Evolutionary conservation across 2,113 vertebrate species (phyloP), one percentile per base, ranked within the genome.

Genomic region (Sander vitreus): DNA sequence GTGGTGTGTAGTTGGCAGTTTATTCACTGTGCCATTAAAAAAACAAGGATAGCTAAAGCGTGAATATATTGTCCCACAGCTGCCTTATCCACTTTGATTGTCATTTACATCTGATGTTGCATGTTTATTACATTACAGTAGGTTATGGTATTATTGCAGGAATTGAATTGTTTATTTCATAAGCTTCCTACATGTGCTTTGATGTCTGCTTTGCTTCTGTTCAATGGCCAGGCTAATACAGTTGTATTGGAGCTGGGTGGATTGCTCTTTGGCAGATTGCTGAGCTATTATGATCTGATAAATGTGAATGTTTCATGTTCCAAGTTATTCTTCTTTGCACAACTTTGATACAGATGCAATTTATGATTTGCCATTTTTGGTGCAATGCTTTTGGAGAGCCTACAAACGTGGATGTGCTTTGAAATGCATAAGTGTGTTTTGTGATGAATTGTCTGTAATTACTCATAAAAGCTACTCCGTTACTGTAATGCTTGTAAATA

Each of bases 1-100:
- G 27, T 16, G 3, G 16, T 36, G 23, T 68, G 43, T 65, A 87
- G 86, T 80, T 88, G 83, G 85, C 73, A 76, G 69, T 84, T 85
- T 85, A 85, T 76, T 65, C 80, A 80, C 60, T 51, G 59, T 71
- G 63, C 53, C 74, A 70, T 78, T 55, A n/a, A 80, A 78, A 70
- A 86, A 47, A 19, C 50, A 66, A 25, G 51, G 57, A 21, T 50
- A 74, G 51, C 59, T 57, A 57, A 78, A 80, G 77, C 51, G 48
- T 71, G 36, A 66, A 54, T 62, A 30, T 79, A 14, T 66, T 33
- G 30, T 74, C 19, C 67, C 23, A 25, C 57, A 25, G 78, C 73
- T 60, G 55, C 57, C 43, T 81, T 47, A 66, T 59, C 25, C 62
- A 47, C n/a, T 80, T 43, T 78, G 39, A 75, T 83, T 47, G 57